Base-by-base conservation (phyloP, 2,113 vertebrate species). In the Chionomys nivalis region DNA sequence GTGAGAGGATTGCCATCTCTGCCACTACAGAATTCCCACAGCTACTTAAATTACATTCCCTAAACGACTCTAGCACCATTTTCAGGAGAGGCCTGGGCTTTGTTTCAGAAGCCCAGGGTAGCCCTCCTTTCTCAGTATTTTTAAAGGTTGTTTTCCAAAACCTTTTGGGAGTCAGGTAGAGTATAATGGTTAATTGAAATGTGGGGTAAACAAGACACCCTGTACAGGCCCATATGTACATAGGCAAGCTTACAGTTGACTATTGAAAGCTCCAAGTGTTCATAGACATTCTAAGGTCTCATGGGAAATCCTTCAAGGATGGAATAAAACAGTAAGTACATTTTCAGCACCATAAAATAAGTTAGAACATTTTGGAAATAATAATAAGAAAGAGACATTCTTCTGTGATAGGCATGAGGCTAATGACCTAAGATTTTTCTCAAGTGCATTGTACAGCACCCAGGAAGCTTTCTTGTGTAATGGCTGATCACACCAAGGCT, bases 121-220 rank as follows among this genome's bases (percentile, higher is more conserved):
- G 49, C 9, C 17, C 12, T 16, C 17, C 1, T 13, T 87, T 88
- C 26, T 47, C 31, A 44, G 4, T 23, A 63, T 3, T 77, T 26
- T 36, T 78, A 89, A 33, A 44, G n/a, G 49, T 94, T 36, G 6
- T 78, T 92, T 89, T 90, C 81, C 28, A 70, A 70, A 39, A 58
- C 66, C 83, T 75, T 91, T 83, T n/a, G 42, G 87, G 81, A 66
- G 78, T 23, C 85, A 95, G 65, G 58, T 90, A 86, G 77, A 79
- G 39, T 79, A 44, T 65, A 85, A 85, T 42, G 42, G 65, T 58
- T 75, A 16, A 16, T 92, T 55, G 58, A 88, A 96, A 63, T 2
- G 3, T 61, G 33, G 63, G 65, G 65, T 36, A 76, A 94, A 95
- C 83, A 26, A 96, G 42, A 77, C 94, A 91, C 66, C 79, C 88